phyloP scores from a whole-genome alignment of 2,113 vertebrate species.

The Pitta sordida region DNA sequence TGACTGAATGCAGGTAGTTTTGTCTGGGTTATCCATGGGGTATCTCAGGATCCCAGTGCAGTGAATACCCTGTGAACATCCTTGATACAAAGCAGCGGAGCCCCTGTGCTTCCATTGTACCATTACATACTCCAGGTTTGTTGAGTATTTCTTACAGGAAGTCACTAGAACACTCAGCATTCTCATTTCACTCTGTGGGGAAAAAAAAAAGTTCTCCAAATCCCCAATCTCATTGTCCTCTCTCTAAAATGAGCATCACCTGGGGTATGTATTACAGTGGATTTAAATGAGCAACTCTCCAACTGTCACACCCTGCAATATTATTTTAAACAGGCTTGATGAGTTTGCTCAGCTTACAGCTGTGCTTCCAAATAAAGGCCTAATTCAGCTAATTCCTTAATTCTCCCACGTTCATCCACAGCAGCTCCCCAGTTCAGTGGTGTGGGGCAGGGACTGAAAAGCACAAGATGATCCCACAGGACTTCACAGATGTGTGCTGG shows the following conservation, averaged over 20 bases:
- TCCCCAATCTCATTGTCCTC: neutral
- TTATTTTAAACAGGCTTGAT: neutral
- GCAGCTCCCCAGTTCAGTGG: neutral
- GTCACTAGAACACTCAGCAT: neutral
- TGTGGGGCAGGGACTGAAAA: neutral
- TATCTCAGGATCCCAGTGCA: neutral
- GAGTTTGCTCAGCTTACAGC: neutral
- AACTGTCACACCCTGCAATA: neutral
- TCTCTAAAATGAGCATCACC: neutral
- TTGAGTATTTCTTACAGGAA: neutral
- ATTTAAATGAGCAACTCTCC: neutral
- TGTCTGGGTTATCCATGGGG: neutral
- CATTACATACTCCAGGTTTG: neutral
- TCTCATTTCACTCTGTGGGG: neutral
- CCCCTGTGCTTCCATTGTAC: neutral
- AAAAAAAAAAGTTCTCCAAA: neutral
- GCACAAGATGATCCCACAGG: neutral
- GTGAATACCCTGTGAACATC: neutral
- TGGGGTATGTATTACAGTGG: neutral
- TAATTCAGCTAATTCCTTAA: neutral
- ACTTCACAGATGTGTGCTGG: rapidly evolving
- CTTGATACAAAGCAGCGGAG: neutral
- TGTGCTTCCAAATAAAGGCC: neutral
- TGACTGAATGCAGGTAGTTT: neutral
- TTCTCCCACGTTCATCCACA: neutral